A percentile compares a stretch with the other conserved stretches of the same genome.
These are phyloP conservation scores for Falco cherrug DNA, from an alignment of 2,797 vertebrate species.

Conservation along the genomic window DNA sequence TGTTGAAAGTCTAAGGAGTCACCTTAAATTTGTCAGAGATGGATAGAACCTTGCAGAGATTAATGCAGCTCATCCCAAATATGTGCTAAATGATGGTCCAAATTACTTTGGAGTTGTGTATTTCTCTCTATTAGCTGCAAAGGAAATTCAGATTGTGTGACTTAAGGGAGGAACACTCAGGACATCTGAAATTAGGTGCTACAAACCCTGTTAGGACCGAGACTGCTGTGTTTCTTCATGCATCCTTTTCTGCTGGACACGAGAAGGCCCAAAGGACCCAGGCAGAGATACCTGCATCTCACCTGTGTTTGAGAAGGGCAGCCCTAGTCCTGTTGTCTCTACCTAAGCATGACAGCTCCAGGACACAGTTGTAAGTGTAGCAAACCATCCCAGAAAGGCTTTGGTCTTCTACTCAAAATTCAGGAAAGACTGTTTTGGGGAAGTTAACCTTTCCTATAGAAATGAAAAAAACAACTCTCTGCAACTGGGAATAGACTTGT, in stretches of 20 bases:
- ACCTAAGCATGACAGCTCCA: not conserved
- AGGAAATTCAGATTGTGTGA: not conserved
- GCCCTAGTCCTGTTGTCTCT: not conserved
- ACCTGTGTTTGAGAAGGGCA: not conserved
- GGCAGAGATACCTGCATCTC: not conserved
- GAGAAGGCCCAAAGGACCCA: not conserved
- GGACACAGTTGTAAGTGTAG: fast-evolving
- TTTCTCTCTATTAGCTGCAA: not conserved
- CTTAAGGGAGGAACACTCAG: not conserved
- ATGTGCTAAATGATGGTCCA: not conserved
- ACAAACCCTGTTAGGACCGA: not conserved
- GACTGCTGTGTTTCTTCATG: not conserved
- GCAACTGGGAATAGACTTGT: not conserved
- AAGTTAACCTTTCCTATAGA: not conserved
- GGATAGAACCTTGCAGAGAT: not conserved
- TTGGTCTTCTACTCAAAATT: not conserved
- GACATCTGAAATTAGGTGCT: not conserved
- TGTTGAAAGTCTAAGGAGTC: not conserved
- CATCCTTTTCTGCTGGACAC: not conserved
- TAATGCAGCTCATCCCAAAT: not conserved
- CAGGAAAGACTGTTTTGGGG: not conserved
- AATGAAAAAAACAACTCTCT: not conserved
- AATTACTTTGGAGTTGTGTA: not conserved
- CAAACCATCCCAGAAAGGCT: not conserved
- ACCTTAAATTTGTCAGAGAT: not conserved